Evolutionary conservation across 2,888 invertebrate genomes (phyloP).

Genomic region (Megaustenia siamemsis): DNA sequence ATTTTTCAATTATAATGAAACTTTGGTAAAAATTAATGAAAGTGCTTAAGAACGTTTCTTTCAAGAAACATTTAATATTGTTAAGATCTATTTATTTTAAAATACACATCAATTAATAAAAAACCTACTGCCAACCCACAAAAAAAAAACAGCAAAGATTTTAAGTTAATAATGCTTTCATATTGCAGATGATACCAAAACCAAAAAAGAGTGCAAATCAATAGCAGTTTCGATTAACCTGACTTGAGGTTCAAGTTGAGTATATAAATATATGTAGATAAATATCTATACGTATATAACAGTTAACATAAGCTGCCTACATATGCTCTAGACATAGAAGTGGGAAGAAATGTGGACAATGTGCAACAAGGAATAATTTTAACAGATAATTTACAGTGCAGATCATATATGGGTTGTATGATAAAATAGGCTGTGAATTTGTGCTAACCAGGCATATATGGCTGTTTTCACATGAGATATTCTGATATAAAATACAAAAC

Average conservation of each 20-base stretch:
- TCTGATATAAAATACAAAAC: no score
- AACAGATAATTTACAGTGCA: no score
- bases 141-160: neutral
- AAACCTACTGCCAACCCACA: neutral
- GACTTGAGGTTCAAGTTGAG: conserved; percentile 16
- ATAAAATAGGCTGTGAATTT: no score
- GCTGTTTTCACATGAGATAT: no score
- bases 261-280: conserved; percentile 3
- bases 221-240: conserved; percentile 14
- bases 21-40: no score
- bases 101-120: no score
- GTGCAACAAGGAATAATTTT: conserved; percentile 18
- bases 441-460: no score
- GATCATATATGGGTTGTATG: no score
- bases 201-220: neutral
- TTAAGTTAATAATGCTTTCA: conserved; percentile 24
- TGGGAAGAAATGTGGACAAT: neutral
- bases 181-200: conserved; percentile 30
- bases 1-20: no score
- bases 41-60: no score
- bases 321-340: conserved; percentile 28
- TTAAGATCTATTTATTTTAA: no score
- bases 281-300: conserved; percentile 3
- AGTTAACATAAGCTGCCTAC: conserved; percentile 47
- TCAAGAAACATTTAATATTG: no score